These are phyloP conservation scores for Chalcosyrphus nemorum DNA, from an alignment of 2,888 invertebrate genomes.

Conservation along the genomic window DNA sequence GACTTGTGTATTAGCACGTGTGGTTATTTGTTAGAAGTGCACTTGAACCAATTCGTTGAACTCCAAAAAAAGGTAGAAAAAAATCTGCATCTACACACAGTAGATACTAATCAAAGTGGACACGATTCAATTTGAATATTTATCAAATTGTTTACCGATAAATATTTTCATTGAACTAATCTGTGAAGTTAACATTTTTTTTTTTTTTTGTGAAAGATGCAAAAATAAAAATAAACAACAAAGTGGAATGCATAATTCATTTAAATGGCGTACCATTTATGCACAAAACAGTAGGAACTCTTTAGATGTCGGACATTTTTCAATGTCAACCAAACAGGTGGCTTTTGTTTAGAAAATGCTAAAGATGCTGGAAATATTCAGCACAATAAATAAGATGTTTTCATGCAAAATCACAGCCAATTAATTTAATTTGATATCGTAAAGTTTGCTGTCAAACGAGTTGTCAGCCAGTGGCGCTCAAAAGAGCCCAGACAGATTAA, in stretches of 20 bases:
- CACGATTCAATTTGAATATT: slow-evolving; percentile 15
- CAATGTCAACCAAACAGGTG: not conserved
- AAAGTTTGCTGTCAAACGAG: not conserved
- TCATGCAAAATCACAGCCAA: not conserved
- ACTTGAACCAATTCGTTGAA: slow-evolving; percentile 7
- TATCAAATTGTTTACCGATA: not conserved
- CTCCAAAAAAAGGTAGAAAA: not conserved
- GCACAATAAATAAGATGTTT: not conserved
- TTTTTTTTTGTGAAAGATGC: not conserved
- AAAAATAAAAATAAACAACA: not conserved
- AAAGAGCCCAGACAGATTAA: not conserved
- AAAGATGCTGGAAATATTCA: not conserved
- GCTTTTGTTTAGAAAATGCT: not conserved
- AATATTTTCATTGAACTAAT: not conserved
- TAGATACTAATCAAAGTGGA: not conserved
- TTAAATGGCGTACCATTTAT: not conserved
- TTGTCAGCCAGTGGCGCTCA: not conserved
- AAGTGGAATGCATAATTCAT: slow-evolving; percentile 18
- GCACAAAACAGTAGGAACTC: slow-evolving; percentile 1
- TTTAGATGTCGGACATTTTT: not conserved
- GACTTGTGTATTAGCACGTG: too few relatives aligned
- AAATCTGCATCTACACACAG: not conserved
- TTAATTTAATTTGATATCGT: not conserved
- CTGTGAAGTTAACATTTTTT: too few relatives aligned
- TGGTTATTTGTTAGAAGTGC: too few relatives aligned